A percentile compares a stretch with the other conserved stretches of the same genome.
phyloP scores from a whole-genome alignment of 1,140 invertebrate genomes.

The Conus betulinus region DNA sequence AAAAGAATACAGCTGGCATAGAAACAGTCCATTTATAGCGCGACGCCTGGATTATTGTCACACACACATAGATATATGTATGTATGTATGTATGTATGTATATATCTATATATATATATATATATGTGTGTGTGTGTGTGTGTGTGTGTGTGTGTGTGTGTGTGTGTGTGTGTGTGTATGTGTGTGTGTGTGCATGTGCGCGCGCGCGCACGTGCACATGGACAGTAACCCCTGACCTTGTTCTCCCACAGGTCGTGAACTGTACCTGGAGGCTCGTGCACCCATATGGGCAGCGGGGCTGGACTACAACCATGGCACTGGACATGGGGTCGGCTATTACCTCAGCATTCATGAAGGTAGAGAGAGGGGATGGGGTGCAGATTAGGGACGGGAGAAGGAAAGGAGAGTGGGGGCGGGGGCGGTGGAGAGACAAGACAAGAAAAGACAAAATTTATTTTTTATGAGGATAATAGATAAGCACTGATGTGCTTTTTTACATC shows the following conservation, averaged over 20 bases:
- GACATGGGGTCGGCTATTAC: slow-evolving; percentile 96
- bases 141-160: too few relatives aligned
- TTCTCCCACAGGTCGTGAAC: slow-evolving; percentile 58
- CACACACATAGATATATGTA: too few relatives aligned
- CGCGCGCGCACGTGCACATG: too few relatives aligned
- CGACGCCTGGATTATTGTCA: too few relatives aligned
- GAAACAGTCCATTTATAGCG: too few relatives aligned
- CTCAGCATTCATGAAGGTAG: slow-evolving; percentile 94
- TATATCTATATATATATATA: too few relatives aligned
- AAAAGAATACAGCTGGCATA: too few relatives aligned
- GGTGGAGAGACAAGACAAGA: neutral
- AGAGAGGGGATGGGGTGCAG: neutral
- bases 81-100: too few relatives aligned
- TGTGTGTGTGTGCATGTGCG: too few relatives aligned
- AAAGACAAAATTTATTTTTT: too few relatives aligned
- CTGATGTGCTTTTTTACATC: neutral
- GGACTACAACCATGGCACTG: slow-evolving; percentile 96
- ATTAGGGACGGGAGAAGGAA: neutral
- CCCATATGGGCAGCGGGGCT: slow-evolving; percentile 93
- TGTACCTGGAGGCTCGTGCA: slow-evolving; percentile 90
- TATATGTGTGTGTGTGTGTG: neutral
- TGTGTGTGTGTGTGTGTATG: too few relatives aligned
- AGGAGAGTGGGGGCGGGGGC: neutral
- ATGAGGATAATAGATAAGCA: too few relatives aligned
- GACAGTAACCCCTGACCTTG: neutral